phyloP scores from a whole-genome alignment of 2,888 invertebrate species.

The Masnerella sp. region DNA sequence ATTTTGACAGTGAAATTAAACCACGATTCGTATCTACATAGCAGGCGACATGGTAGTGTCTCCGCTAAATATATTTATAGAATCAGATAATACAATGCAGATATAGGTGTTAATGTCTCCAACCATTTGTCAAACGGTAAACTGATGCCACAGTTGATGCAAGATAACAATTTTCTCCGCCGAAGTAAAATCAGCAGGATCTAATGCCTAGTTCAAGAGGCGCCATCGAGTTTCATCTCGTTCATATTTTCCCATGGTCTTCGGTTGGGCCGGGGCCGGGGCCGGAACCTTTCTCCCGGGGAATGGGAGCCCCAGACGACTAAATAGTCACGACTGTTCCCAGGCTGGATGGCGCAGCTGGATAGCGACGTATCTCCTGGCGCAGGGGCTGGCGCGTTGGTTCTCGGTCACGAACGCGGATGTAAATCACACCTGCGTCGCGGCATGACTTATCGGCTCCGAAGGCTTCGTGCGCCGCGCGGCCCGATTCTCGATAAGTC shows the following conservation, averaged over 20 bases:
- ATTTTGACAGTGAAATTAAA: no score
- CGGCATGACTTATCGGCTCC: constrained; percentile 49
- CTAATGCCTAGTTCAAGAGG: no score
- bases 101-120: no score
- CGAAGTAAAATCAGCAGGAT: neutral
- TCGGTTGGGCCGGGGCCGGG: no score
- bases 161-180: no score
- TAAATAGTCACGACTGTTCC: constrained; percentile 37
- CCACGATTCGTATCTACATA: no score
- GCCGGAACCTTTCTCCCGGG: constrained; percentile 8
- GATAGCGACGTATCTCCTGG: constrained; percentile 4
- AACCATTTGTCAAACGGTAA: no score
- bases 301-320: neutral
- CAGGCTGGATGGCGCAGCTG: constrained; percentile 36
- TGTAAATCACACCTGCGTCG: constrained; percentile 49
- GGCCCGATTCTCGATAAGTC: constrained; percentile 60
- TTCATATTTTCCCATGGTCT: constrained; percentile 28
- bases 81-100: no score
- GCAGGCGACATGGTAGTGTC: no score
- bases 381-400: neutral
- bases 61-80: no score
- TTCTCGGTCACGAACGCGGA: constrained; percentile 48
- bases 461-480: constrained; percentile 39
- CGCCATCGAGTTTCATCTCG: constrained; percentile 8
- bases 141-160: no score